A percentile compares a stretch with the other conserved stretches of the same genome.
Evolutionary conservation across 2,888 invertebrate genomes (phyloP).

Genomic region (Lepidocyrtoides sp.): DNA sequence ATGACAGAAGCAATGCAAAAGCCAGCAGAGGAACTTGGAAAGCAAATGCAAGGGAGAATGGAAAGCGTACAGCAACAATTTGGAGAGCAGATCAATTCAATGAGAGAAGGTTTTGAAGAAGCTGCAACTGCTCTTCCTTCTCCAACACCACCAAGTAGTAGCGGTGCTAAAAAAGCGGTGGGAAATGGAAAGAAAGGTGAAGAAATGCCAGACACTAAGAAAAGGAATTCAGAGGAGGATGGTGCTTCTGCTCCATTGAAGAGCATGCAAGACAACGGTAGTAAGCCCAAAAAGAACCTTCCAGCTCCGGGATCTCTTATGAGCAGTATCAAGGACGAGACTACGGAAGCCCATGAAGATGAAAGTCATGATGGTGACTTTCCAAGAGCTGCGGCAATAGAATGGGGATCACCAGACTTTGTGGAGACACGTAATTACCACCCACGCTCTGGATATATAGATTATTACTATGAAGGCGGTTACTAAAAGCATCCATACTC

Average conservation of each 20-base stretch:
- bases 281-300: constrained; percentile 10
- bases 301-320: constrained; percentile 14
- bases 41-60: constrained; percentile 30
- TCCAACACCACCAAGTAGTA: background rate
- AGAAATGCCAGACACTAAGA: constrained; percentile 1
- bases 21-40: constrained; percentile 39
- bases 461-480: constrained; percentile 48
- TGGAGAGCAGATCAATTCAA: background rate
- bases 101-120: background rate
- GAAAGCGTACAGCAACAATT: background rate
- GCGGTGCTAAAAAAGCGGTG: constrained; percentile 9
- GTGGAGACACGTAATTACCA: constrained; percentile 28
- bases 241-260: background rate
- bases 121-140: background rate
- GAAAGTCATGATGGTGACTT: constrained; percentile 19
- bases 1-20: constrained; percentile 12
- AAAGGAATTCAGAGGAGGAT: too few species aligned
- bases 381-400: constrained; percentile 37
- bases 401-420: constrained; percentile 42
- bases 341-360: constrained; percentile 47
- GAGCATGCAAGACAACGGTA: constrained; percentile 10
- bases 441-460: background rate
- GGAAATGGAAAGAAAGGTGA: background rate
- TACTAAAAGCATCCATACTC: too few species aligned
- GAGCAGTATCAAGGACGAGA: constrained; percentile 27